These are phyloP conservation scores for Hermodice carunculata DNA, from an alignment of 2,888 invertebrate genomes.

Conservation along the genomic window DNA sequence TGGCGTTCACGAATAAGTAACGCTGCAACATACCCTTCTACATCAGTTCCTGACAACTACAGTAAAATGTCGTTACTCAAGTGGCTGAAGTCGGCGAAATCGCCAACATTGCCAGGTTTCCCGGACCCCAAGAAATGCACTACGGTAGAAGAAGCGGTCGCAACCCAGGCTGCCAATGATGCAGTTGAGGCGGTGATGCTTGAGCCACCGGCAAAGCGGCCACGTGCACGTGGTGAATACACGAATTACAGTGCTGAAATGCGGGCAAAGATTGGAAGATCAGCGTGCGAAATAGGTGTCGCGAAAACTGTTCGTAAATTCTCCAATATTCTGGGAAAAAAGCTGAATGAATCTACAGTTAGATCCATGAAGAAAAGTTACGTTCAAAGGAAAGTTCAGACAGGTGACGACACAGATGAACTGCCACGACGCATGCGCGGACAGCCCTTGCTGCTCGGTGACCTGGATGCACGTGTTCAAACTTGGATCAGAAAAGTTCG, in stretches of 20 bases:
- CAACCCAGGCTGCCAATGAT: no score
- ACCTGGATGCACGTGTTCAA: conserved; percentile 16
- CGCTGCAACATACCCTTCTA: no score
- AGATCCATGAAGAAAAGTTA: conserved; percentile 9
- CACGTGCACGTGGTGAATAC: conserved; percentile 8
- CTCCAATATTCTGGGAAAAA: neutral
- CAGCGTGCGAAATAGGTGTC: conserved; percentile 5
- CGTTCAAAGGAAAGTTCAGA: conserved; percentile 1
- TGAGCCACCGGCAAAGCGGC: no score
- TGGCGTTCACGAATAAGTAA: no score
- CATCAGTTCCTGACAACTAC: no score
- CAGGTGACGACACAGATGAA: conserved; percentile 6
- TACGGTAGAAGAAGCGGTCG: no score
- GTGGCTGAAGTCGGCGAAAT: no score
- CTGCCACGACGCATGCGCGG: conserved; percentile 14
- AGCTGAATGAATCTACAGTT: conserved; percentile 5
- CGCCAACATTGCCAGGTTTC: no score
- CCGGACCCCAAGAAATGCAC: no score
- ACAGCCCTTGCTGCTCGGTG: conserved; percentile 18
- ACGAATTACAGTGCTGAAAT: conserved; percentile 13
- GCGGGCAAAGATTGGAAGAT: conserved; percentile 10
- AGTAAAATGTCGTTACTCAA: no score
- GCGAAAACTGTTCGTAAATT: conserved; percentile 9
- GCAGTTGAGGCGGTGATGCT: no score
- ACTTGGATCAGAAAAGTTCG: conserved; percentile 15